phyloP scores from a whole-genome alignment of 2,113 vertebrate species.

The Corythoichthys haematopterus region DNA sequence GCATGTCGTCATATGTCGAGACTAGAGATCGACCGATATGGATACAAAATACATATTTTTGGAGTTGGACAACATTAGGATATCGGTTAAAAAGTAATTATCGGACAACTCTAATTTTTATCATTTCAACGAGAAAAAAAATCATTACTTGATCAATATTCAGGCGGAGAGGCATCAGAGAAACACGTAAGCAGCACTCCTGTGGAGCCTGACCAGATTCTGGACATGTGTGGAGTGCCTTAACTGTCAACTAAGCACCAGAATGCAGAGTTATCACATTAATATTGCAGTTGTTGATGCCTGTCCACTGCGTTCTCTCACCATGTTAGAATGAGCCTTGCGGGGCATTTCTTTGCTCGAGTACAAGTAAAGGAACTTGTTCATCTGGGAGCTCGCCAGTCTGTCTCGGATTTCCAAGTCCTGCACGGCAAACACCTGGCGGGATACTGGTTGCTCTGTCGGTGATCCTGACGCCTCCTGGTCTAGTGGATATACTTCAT shows the following conservation, averaged over 20 bases:
- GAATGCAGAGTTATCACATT: not conserved
- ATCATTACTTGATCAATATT: constrained; percentile 91
- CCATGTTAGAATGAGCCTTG: constrained; percentile 94
- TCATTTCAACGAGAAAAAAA: not conserved
- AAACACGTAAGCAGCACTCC: constrained; percentile 91
- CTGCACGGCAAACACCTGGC: constrained; percentile 91
- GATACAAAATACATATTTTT: too few relatives aligned
- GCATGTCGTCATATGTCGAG: too few relatives aligned
- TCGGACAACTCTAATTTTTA: too few relatives aligned
- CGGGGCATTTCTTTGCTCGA: constrained; percentile 94
- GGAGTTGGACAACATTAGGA: too few relatives aligned
- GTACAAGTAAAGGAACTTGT: constrained; percentile 95
- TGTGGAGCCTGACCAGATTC: constrained; percentile 88
- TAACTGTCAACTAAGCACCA: constrained; percentile 82
- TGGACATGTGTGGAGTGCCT: constrained; percentile 89
- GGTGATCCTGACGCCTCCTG: constrained; percentile 57
- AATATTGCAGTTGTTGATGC: not conserved
- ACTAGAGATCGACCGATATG: too few relatives aligned
- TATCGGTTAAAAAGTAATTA: too few relatives aligned
- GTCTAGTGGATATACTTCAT: constrained; percentile 85
- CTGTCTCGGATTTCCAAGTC: constrained; percentile 95
- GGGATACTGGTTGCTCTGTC: constrained; percentile 83
- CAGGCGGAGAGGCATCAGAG: constrained; percentile 93
- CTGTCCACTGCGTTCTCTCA: constrained; percentile 35
- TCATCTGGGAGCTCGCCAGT: constrained; percentile 95